phyloP scores from a whole-genome alignment of 2,888 invertebrate genomes.

The Mylabris sibirica region DNA sequence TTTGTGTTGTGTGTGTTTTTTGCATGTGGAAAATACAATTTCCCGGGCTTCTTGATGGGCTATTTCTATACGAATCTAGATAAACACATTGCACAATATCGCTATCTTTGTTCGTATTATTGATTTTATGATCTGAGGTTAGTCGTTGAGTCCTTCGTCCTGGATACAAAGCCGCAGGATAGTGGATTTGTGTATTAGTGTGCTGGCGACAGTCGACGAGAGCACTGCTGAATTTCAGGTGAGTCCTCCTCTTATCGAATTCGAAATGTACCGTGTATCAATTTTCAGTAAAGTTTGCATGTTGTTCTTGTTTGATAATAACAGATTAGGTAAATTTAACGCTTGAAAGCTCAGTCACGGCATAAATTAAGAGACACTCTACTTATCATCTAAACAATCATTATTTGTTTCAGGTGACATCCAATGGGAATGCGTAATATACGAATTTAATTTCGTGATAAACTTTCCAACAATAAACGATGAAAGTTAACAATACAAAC shows the following conservation, averaged over 20 bases:
- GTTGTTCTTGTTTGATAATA: background rate
- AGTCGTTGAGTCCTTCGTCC: conserved; percentile 35
- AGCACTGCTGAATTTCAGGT: conserved; percentile 29
- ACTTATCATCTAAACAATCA: too few species aligned
- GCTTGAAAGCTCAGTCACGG: background rate
- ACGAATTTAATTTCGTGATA: background rate
- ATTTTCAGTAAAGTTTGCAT: background rate
- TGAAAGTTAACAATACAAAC: conserved; percentile 41
- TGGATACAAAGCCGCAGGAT: conserved; percentile 35
- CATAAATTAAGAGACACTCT: background rate
- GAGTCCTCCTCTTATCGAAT: conserved; percentile 20
- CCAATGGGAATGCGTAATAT: background rate
- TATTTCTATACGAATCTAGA: conserved; percentile 24
- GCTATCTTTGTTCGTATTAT: conserved; percentile 36
- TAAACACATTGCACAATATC: conserved; percentile 16
- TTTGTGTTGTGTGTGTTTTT: conserved; percentile 27
- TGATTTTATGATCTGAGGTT: conserved; percentile 24
- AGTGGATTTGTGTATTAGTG: conserved; percentile 40
- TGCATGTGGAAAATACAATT: conserved; percentile 46
- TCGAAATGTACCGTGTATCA: background rate
- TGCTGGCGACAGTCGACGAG: conserved; percentile 33
- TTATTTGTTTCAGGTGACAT: background rate
- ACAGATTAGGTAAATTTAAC: background rate
- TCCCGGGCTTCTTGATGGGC: conserved; percentile 48
- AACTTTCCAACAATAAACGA: conserved; percentile 17